Base-by-base conservation (phyloP, 1,140 invertebrate species). In the Pomacea maculata region DNA sequence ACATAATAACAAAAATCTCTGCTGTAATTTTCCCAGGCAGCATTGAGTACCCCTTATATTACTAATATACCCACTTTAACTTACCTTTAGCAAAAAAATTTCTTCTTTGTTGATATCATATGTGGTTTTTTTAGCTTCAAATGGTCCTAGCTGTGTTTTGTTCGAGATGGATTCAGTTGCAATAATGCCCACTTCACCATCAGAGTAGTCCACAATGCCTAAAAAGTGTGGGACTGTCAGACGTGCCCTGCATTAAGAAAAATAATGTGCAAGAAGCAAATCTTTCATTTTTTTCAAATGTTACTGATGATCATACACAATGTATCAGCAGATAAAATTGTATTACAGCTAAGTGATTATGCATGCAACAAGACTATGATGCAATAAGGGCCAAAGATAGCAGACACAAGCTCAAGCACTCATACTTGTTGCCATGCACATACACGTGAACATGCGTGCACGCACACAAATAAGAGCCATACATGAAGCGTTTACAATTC, bases 121-220 rank as follows among this genome's bases (percentile, higher is more conserved):
- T 14, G 88, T 89, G 2, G 87, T 89, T 65, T 88, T 86, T 80
- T 89, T 91, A 29, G 92, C 92, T 82, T 91, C 87, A 77, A 92
- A 89, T 34, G 92, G 92, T 12, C 92, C 92, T 83, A 92, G 92
- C 78, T 91, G 90, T 12, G 91, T 92, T 65, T 91, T 92, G 70
- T 85, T 84, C 17, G 81, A 75, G 70, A 93, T 88, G 21, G 80
- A 57, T 63, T 84, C 81, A 68, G 85, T 79, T 65, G 88, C 89
- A 5, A 90, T 84, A 15, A 92, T 84, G 8, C 92, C 88, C 12
- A 87, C 85, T 8, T 85, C 87, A 1, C 86, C 87, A 21, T 89
- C 89, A 65, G 88, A 85, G 9, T 85, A 84, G 77, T 90, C 86
- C 25, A 87, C 82, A 29, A 89, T 86, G 72, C 89, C 85, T 71